Base-by-base conservation (phyloP, 2,113 vertebrate genomes). In the Myanophis thanlyinensis region DNA sequence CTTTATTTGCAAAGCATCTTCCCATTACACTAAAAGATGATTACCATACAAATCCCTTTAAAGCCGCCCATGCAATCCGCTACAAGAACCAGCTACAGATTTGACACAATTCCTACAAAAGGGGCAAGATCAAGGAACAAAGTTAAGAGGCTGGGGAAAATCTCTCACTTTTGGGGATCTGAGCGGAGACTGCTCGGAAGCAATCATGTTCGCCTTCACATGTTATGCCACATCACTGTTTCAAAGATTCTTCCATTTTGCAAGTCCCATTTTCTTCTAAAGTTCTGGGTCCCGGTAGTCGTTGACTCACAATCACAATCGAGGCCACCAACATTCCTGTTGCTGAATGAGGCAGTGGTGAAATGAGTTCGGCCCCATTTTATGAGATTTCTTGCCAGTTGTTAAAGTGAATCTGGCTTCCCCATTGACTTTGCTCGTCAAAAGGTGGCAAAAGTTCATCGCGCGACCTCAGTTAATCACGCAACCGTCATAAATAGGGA, bases 1-100 rank as follows among this genome's bases (percentile, higher is more conserved):
- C 88, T 90, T 93, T 92, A 90, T 93, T 92, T 59, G 84, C 84
- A 86, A 54, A 91, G 18, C 84, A 49, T 25, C 87, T 88, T 86
- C 80, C 46, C 73, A 51, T 62, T 89, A 90, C 92, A 89, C 46
- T 92, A 90, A 86, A 85, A 40, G 18, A 46, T 27, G 87, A 9
- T 73, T 91, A 87, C 44, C 85, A 51, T 89, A 92, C 87, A 89
- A 30, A 47, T 62, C 84, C 73, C 47, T 18, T 93, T 49, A 44
- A 92, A 90, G 80, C 80, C 1, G 18, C 85, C 88, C 88, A 93
- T 93, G 73, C 53, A 89, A n/a, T 20, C 88, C 25, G 51, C 52
- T 89, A 59, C 44, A 40, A 86, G 44, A 90, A 27, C 88, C 88
- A 89, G 53, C 53, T 90, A 59, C 25, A 85, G 27, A 90, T 85